These are phyloP conservation scores for Nephrotoma guestfalica DNA, from an alignment of 2,888 invertebrate genomes.

Conservation along the genomic window DNA sequence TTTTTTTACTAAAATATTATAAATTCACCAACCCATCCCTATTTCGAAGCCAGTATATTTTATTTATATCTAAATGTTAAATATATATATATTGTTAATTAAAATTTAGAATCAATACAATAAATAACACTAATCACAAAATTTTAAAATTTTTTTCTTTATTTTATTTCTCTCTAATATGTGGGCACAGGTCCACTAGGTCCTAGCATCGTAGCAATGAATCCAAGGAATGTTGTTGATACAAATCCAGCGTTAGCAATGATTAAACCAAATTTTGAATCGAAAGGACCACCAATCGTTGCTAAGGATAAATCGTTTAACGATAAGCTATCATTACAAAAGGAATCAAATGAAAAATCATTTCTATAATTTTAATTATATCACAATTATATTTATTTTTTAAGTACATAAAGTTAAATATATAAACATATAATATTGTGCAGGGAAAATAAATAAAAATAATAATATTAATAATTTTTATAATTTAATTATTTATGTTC, in stretches of 20 bases:
- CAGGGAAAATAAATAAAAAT: neutral
- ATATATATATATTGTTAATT: neutral
- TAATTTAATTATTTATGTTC: no score
- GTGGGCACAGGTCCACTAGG: conserved; percentile 27
- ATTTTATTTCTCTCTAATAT: neutral
- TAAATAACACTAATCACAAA: neutral
- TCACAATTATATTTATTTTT: neutral
- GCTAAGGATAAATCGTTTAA: conserved; percentile 10
- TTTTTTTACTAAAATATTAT: neutral
- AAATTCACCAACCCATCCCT: neutral
- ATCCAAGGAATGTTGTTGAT: conserved; percentile 31
- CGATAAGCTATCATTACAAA: conserved; percentile 8
- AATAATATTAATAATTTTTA: no score
- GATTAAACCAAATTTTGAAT: conserved; percentile 31
- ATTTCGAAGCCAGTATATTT: neutral
- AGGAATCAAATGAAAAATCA: conserved; percentile 12
- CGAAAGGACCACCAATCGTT: conserved; percentile 17
- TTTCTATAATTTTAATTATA: neutral
- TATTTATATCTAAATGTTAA: neutral
- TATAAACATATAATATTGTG: neutral
- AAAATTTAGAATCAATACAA: neutral
- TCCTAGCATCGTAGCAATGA: conserved; percentile 33
- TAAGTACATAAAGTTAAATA: neutral
- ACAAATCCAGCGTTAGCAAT: conserved; percentile 32
- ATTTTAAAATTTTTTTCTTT: neutral